Evolutionary conservation across 2,888 invertebrate species (phyloP).

Genomic region (Platycnemis pennipes): DNA sequence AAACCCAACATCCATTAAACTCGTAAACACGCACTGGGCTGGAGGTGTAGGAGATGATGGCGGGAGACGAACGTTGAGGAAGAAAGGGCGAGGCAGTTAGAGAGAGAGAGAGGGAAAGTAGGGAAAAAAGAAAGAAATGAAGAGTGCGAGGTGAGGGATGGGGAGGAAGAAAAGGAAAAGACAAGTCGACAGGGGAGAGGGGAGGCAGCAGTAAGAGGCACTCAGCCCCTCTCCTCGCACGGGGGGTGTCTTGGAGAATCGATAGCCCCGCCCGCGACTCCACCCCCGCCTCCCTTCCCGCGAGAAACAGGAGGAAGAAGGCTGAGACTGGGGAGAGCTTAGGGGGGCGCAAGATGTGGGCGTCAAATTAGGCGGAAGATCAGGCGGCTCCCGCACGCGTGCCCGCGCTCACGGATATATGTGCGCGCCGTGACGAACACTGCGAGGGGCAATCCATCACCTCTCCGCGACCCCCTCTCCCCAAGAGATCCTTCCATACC

Average conservation of each 20-base stretch:
- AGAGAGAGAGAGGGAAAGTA: neutral
- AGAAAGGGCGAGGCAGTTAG: slow-evolving; percentile 2
- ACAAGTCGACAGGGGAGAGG: neutral
- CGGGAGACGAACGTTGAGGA: neutral
- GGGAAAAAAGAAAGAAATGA: neutral
- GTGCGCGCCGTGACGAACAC: no score
- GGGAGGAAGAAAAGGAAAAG: neutral
- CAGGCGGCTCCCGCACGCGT: neutral
- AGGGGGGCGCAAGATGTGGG: neutral
- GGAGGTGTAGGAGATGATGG: neutral
- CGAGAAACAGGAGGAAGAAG: neutral
- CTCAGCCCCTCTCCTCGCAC: no score
- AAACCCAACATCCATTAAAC: no score
- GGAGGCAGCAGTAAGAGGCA: neutral
- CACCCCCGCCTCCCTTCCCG: slow-evolving; percentile 3
- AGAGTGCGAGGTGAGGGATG: neutral
- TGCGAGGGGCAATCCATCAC: slow-evolving; percentile 48
- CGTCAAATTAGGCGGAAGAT: slow-evolving; percentile 64
- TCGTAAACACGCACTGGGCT: no score
- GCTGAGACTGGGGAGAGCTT: no score
- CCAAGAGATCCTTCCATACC: neutral
- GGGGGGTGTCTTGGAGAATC: no score
- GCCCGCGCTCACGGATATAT: neutral
- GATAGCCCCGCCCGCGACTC: no score
- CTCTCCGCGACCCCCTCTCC: neutral